Conservation (phyloP, 2,797 vertebrate species). For the Podarcis siculus region DNA sequence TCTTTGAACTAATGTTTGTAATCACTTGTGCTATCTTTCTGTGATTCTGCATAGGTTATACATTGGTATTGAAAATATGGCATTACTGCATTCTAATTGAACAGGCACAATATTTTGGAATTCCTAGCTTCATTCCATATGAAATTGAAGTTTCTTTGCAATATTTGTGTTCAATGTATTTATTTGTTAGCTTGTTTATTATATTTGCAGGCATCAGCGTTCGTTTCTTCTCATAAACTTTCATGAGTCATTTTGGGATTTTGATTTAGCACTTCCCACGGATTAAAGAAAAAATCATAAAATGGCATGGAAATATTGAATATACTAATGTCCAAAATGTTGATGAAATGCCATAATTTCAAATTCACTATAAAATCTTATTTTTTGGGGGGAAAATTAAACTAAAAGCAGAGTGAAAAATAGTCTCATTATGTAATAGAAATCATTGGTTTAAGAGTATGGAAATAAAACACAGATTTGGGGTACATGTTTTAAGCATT, state of each 20-base stretch:
- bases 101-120: neutral
- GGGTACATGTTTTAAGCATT: neutral
- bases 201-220: conserved; percentile 48
- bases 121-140: neutral
- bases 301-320: neutral
- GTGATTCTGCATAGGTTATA: conserved; percentile 7
- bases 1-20: too few relatives aligned
- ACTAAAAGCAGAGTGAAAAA: neutral
- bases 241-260: neutral
- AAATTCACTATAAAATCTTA: neutral
- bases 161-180: neutral
- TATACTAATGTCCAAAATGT: neutral
- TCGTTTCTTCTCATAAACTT: neutral
- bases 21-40: neutral
- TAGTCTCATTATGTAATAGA: neutral
- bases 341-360: neutral
- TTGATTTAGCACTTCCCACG: neutral
- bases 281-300: neutral
- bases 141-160: neutral
- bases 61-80: accelerated
- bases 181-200: conserved; percentile 16
- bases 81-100: neutral
- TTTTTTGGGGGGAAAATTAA: neutral
- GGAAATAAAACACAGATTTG: neutral
- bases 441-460: neutral